Evolutionary conservation across 2,797 vertebrate genomes (phyloP).

Genomic region (Cygnus olor): DNA sequence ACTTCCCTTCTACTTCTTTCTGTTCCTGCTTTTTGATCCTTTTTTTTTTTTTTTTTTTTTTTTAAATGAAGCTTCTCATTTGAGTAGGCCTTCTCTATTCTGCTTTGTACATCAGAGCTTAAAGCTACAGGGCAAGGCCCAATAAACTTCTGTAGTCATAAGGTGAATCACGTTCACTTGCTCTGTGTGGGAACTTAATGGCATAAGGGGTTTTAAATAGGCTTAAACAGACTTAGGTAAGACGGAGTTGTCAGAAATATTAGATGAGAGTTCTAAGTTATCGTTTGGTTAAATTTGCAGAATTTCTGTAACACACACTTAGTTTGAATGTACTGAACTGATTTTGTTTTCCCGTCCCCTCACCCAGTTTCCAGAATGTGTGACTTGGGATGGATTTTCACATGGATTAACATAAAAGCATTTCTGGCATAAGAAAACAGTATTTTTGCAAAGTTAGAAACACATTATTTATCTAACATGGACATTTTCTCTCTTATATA

Average conservation of each 20-base stretch:
- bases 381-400: neutral
- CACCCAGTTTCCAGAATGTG: neutral
- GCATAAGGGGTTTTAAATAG: neutral
- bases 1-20: neutral
- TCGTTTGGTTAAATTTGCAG: too few relatives aligned
- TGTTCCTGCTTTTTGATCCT: neutral
- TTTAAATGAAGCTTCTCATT: neutral
- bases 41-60: neutral
- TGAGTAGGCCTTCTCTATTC: neutral
- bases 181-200: neutral
- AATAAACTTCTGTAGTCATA: neutral
- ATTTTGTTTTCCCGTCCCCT: neutral
- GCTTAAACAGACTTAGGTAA: neutral
- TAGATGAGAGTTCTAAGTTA: neutral
- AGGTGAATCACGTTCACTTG: neutral
- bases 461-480: neutral
- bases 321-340: neutral
- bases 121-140: neutral
- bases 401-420: neutral
- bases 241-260: neutral
- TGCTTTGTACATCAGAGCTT: neutral
- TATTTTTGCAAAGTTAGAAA: neutral
- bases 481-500: neutral
- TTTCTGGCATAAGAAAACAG: neutral
- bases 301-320: neutral